phyloP scores from a whole-genome alignment of 2,113 vertebrate species.

The Hydrolagus affinis region DNA sequence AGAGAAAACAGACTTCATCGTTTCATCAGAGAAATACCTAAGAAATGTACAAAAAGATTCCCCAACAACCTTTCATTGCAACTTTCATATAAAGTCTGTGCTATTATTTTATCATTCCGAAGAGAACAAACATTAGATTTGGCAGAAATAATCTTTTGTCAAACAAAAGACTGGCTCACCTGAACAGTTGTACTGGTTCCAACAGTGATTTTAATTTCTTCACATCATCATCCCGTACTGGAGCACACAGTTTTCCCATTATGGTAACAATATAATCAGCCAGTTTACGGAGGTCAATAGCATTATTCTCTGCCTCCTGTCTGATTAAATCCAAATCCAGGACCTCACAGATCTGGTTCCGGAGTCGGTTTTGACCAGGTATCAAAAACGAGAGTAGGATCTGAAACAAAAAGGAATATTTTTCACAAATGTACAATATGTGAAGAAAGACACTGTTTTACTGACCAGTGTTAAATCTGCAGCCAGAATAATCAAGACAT shows the following conservation, averaged over 20 bases:
- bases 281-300: constrained; percentile 77
- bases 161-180: constrained; percentile 47
- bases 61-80: background rate
- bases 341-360: constrained; percentile 82
- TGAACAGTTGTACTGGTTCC: constrained; percentile 62
- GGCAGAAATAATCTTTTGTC: background rate
- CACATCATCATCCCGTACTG: constrained; percentile 71
- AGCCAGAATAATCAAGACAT: background rate
- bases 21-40: background rate
- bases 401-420: constrained; percentile 45
- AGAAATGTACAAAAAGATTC: background rate
- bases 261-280: constrained; percentile 75
- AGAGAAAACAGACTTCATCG: background rate
- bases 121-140: too few species aligned
- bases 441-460: background rate
- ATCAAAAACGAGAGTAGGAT: constrained; percentile 80
- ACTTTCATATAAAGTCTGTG: too few species aligned
- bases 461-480: background rate
- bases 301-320: constrained; percentile 77
- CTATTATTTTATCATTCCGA: too few species aligned
- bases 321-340: constrained; percentile 80
- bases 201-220: constrained; percentile 66
- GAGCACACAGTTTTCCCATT: constrained; percentile 86
- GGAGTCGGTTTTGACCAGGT: constrained; percentile 77
- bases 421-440: background rate